Conservation (phyloP, 2,797 vertebrate species). For the Salarias fasciatus region DNA sequence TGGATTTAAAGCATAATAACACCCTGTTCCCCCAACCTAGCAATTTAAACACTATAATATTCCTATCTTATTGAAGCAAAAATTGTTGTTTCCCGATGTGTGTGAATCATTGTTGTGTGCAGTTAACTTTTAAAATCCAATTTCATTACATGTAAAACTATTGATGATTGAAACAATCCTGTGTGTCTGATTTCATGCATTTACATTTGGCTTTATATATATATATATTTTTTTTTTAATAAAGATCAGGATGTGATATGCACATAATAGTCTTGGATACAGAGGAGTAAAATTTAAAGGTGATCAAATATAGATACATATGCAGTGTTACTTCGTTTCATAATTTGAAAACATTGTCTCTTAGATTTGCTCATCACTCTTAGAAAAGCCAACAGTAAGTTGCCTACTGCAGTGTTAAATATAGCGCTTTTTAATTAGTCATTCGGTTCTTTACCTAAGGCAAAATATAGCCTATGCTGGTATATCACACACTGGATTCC, state of each 20-base stretch:
- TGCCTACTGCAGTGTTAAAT: slow-evolving; percentile 46
- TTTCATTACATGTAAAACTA: no score
- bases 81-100: neutral
- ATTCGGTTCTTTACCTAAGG: slow-evolving; percentile 42
- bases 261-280: no score
- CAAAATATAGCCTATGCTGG: slow-evolving; percentile 29
- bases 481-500: slow-evolving; percentile 41
- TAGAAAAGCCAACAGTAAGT: slow-evolving; percentile 37
- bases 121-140: no score
- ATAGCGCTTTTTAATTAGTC: slow-evolving; percentile 55
- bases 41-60: neutral
- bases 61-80: no score
- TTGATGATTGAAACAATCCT: no score
- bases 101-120: neutral
- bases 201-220: no score
- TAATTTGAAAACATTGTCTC: slow-evolving; percentile 4
- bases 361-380: slow-evolving; percentile 5
- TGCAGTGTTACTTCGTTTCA: neutral
- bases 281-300: neutral
- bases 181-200: no score
- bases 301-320: neutral
- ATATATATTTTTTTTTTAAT: no score
- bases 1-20: neutral
- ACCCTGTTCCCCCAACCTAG: neutral
- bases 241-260: no score